phyloP scores from a whole-genome alignment of 2,113 vertebrate species.

The Vicugna pacos region DNA sequence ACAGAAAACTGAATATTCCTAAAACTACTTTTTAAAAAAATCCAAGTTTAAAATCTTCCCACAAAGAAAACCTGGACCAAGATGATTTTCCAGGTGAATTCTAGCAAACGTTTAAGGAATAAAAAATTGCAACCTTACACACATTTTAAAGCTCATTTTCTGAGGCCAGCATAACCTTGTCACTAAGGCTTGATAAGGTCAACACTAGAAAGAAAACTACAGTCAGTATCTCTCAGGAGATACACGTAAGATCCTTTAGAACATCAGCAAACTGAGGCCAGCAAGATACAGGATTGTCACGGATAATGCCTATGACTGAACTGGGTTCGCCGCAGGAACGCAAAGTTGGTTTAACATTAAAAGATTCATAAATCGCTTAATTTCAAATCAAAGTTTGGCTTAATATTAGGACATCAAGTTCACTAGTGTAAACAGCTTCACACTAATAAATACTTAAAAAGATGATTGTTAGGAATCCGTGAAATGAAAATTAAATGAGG shows the following conservation, averaged over 20 bases:
- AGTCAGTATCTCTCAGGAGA: neutral
- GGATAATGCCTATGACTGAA: neutral
- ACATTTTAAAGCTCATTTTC: neutral
- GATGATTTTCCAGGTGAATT: slow-evolving; percentile 10
- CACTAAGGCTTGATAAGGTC: neutral
- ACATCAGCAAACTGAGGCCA: neutral
- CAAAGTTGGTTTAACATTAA: neutral
- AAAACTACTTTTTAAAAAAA: slow-evolving; percentile 20
- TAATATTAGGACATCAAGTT: neutral
- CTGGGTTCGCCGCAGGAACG: neutral
- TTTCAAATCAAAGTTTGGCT: neutral
- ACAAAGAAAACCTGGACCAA: neutral
- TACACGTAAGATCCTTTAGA: neutral
- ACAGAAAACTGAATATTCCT: slow-evolving; percentile 7
- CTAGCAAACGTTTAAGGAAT: neutral
- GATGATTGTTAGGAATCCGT: neutral
- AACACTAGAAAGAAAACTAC: neutral
- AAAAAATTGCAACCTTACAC: neutral
- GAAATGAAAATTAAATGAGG: neutral
- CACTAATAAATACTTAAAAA: neutral
- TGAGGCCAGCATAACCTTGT: neutral
- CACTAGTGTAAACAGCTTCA: neutral
- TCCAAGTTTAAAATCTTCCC: neutral
- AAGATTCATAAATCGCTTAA: neutral
- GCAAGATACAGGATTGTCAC: neutral